Evolutionary conservation across 2,113 vertebrate genomes (phyloP).

Genomic region (Falco punctatus): DNA sequence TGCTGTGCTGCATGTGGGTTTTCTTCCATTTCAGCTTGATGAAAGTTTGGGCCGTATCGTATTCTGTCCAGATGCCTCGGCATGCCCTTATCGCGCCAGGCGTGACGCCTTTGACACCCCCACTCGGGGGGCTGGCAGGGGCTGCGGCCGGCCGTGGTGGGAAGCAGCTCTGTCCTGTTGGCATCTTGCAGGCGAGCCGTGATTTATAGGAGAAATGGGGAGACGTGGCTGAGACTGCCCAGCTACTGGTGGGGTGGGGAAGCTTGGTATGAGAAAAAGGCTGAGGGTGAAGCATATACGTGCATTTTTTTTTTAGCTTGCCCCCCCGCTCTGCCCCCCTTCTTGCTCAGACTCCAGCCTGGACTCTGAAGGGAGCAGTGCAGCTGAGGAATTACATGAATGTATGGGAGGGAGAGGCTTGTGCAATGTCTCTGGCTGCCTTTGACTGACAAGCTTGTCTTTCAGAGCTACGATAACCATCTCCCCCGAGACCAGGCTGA

Average conservation of each 20-base stretch:
- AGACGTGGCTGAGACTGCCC: not conserved
- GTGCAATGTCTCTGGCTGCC: not conserved
- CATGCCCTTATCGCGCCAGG: not conserved
- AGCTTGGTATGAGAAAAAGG: constrained; percentile 49
- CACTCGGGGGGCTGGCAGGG: not conserved
- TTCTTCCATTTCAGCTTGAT: not conserved
- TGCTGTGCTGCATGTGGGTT: accelerated
- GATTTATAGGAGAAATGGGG: not conserved
- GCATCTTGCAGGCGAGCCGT: not conserved
- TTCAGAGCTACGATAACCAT: not conserved
- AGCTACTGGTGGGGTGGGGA: not conserved
- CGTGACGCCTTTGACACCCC: accelerated
- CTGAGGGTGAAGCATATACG: not conserved
- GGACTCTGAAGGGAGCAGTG: not conserved
- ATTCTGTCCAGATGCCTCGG: not conserved
- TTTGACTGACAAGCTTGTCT: not conserved
- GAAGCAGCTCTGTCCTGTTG: not conserved
- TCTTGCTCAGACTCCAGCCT: not conserved
- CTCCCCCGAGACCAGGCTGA: not conserved
- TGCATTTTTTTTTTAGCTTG: not conserved
- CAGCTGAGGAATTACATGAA: constrained; percentile 64
- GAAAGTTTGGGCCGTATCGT: not conserved
- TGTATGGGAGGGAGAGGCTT: constrained; percentile 51
- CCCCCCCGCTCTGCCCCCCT: not conserved
- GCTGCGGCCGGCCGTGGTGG: not conserved